phyloP scores from a whole-genome alignment of 1,140 invertebrate genomes.

The Sarcophaga peregrina region DNA sequence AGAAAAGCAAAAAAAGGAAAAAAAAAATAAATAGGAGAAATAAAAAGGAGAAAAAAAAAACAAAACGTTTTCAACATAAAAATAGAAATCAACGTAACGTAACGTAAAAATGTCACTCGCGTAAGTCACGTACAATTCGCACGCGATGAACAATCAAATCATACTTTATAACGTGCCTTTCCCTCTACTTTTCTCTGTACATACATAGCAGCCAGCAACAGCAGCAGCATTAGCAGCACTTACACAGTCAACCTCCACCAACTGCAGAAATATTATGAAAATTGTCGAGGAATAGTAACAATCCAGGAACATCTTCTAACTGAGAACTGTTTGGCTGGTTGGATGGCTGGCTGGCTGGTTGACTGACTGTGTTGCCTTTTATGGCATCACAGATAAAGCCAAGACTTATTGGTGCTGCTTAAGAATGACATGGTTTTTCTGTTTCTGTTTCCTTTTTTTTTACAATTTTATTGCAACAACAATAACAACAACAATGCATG shows the following conservation, averaged over 20 bases:
- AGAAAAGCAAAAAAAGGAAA: no score
- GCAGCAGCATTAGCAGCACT: neutral
- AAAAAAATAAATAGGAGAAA: neutral
- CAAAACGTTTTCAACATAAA: neutral
- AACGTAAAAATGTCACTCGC: conserved; percentile 25
- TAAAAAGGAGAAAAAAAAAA: neutral
- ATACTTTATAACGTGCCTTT: neutral
- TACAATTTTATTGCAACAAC: neutral
- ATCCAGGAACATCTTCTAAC: neutral
- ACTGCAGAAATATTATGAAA: neutral
- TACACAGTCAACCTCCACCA: neutral
- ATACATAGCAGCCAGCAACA: no score
- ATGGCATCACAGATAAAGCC: neutral
- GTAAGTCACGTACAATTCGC: conserved; percentile 37
- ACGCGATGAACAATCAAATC: conserved; percentile 36
- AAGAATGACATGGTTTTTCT: neutral
- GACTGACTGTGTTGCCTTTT: neutral
- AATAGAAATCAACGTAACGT: conserved; percentile 1
- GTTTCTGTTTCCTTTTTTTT: no score
- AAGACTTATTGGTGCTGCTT: conserved; percentile 10
- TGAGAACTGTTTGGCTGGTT: neutral
- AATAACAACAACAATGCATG: neutral
- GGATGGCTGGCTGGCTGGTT: neutral
- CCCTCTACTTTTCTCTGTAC: neutral
- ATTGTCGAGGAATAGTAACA: neutral